Conservation (phyloP, 2,888 invertebrate species). For the Iphiclides podalirius region DNA sequence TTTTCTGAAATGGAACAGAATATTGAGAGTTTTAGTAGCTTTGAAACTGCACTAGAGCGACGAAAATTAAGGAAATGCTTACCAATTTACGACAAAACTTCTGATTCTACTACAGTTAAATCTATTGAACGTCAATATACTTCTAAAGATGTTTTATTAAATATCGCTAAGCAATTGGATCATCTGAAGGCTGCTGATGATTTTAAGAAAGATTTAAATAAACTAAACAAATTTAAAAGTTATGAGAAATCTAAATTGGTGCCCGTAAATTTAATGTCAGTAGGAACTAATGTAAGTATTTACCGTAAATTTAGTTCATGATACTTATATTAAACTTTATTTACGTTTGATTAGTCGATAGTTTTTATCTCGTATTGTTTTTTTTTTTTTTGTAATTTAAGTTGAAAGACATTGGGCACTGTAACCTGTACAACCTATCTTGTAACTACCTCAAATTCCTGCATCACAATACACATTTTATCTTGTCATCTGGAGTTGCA, state of each 20-base stretch:
- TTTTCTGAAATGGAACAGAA: constrained; percentile 34
- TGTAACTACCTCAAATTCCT: no score
- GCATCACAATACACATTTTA: no score
- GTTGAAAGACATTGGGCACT: no score
- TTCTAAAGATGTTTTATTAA: constrained; percentile 48
- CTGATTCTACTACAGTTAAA: constrained; percentile 21
- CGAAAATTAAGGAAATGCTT: constrained; percentile 27
- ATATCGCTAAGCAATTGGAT: constrained; percentile 52
- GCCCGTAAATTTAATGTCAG: constrained; percentile 43
- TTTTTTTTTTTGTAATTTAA: no score
- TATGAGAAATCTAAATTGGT: constrained; percentile 40
- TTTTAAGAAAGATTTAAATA: constrained; percentile 27
- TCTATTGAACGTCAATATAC: constrained; percentile 21
- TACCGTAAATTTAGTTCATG: no score
- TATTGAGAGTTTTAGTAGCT: constrained; percentile 30
- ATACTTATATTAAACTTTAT: no score
- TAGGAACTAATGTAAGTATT: constrained; percentile 26
- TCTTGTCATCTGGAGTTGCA: no score
- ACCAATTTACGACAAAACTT: constrained; percentile 38
- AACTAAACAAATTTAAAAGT: constrained; percentile 26
- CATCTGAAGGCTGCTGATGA: constrained; percentile 54
- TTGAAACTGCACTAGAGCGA: constrained; percentile 40
- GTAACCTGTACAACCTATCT: no score
- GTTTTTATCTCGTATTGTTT: no score
- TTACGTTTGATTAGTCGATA: no score